Conservation (phyloP, 2,113 vertebrate species). For the Pedetes capensis region DNA sequence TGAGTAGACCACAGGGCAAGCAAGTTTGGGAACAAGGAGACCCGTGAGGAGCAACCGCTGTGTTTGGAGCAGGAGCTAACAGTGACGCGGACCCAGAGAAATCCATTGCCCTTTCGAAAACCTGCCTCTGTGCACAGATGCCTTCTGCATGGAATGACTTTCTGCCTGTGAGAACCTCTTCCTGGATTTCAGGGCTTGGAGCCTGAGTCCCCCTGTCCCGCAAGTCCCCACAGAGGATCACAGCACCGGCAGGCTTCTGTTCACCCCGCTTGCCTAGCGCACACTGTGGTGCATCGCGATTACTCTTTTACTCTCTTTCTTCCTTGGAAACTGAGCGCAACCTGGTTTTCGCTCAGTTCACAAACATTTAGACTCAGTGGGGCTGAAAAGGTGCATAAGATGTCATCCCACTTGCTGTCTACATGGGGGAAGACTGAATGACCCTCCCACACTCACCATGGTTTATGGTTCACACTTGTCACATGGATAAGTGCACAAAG, state of each 20-base stretch:
- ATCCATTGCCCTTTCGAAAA: no score
- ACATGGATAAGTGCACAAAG: neutral
- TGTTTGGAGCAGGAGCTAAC: neutral
- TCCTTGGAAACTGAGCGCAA: neutral
- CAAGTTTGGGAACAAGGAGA: neutral
- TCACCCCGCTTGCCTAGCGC: no score
- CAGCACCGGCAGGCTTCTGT: accelerated
- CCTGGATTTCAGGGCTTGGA: neutral
- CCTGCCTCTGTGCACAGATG: neutral
- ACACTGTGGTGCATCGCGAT: neutral
- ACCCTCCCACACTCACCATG: neutral
- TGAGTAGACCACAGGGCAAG: neutral
- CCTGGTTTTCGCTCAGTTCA: neutral
- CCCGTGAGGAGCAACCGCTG: neutral
- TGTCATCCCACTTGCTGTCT: accelerated
- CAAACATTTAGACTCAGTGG: no score
- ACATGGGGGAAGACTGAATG: neutral
- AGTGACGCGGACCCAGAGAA: neutral
- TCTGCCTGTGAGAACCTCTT: neutral
- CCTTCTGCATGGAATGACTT: neutral
- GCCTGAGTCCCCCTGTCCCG: neutral
- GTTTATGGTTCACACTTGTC: neutral
- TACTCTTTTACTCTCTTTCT: neutral
- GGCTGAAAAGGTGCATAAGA: neutral
- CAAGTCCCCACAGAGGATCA: accelerated